Conservation (phyloP, 1,140 invertebrate species). For the Chironomus tepperi region DNA sequence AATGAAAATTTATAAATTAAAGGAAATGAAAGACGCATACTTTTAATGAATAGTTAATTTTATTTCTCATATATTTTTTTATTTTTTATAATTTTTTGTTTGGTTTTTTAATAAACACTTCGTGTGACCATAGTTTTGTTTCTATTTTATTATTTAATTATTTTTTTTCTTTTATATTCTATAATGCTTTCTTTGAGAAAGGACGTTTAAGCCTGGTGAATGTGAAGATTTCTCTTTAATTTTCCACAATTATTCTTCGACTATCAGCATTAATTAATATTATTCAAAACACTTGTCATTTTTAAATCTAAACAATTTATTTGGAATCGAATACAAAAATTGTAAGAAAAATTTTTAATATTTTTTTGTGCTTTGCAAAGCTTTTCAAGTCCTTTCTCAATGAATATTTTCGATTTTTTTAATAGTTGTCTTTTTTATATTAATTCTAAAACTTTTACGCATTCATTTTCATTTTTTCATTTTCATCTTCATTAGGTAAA, state of each 20-base stretch:
- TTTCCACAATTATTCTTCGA: background rate
- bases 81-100: conserved; percentile 15
- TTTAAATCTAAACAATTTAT: background rate
- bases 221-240: background rate
- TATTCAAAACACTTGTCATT: background rate
- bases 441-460: background rate
- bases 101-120: conserved; percentile 9
- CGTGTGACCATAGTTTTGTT: conserved; percentile 5
- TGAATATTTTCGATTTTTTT: background rate
- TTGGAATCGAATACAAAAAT: conserved; percentile 2
- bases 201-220: background rate
- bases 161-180: background rate
- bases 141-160: background rate
- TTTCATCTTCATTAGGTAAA: background rate
- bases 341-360: background rate
- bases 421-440: background rate
- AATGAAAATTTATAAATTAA: too few relatives aligned
- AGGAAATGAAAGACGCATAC: too few relatives aligned
- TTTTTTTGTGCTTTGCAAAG: conserved; percentile 7
- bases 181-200: conserved; percentile 7
- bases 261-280: background rate
- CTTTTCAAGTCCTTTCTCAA: background rate
- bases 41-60: conserved; percentile 10
- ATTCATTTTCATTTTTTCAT: background rate
- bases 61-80: conserved; percentile 15